Conservation (phyloP, 2,797 vertebrate genomes). For the Phylloscopus collybita region DNA sequence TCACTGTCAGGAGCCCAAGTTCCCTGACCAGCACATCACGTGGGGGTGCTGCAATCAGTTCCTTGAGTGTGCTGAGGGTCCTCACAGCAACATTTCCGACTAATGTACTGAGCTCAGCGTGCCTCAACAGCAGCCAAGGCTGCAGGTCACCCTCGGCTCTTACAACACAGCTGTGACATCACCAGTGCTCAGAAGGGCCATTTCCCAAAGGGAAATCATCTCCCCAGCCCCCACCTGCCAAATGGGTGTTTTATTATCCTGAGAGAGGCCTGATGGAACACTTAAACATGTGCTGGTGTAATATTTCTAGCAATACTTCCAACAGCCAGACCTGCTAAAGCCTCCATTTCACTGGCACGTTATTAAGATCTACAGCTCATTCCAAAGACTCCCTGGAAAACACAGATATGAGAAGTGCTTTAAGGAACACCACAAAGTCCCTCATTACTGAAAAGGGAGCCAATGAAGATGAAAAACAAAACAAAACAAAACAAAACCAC, state of each 20-base stretch:
- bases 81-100: not conserved
- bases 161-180: not conserved
- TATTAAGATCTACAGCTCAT: not conserved
- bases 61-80: not conserved
- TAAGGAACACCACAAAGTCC: not conserved
- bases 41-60: not conserved
- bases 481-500: too few relatives aligned
- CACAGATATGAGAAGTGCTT: fast-evolving
- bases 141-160: not conserved
- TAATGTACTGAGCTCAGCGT: not conserved
- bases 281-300: fast-evolving
- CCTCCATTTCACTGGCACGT: not conserved
- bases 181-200: not conserved
- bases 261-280: not conserved
- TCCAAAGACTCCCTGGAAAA: not conserved
- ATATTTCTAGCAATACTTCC: not conserved
- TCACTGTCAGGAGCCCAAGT: not conserved
- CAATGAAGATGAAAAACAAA: not conserved
- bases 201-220: not conserved
- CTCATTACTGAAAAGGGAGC: not conserved
- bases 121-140: not conserved
- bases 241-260: not conserved
- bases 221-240: not conserved
- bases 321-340: not conserved
- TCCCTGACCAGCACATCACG: not conserved